Evolutionary conservation across 2,888 invertebrate genomes (phyloP).

Genomic region (Ochropacha duplaris): DNA sequence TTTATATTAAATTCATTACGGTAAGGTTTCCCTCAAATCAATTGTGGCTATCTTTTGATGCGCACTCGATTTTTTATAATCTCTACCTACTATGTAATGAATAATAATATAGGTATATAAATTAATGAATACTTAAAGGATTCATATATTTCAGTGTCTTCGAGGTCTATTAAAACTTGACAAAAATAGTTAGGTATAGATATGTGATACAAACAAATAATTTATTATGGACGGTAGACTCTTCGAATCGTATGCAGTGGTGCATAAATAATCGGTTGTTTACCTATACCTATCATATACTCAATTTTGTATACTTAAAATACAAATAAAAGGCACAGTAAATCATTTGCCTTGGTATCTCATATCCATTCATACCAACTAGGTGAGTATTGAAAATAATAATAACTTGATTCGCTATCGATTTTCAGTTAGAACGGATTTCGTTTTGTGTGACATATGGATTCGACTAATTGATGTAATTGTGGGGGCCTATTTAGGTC

Average conservation of each 20-base stretch:
- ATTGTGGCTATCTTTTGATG: neutral
- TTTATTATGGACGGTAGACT: neutral
- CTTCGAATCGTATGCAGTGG: neutral
- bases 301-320: too few relatives aligned
- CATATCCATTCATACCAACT: neutral
- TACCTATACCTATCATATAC: neutral
- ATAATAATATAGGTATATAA: too few relatives aligned
- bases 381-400: neutral
- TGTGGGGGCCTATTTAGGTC: constrained; percentile 20
- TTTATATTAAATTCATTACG: too few relatives aligned
- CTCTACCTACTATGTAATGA: too few relatives aligned
- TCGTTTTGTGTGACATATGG: constrained; percentile 11
- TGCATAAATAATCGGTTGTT: neutral
- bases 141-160: neutral
- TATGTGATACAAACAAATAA: too few relatives aligned
- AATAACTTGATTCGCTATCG: neutral
- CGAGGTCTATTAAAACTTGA: neutral
- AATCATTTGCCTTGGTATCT: too few relatives aligned
- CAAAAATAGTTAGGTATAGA: neutral
- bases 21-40: too few relatives aligned
- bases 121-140: too few relatives aligned
- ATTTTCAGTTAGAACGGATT: constrained; percentile 5
- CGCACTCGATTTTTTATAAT: too few relatives aligned
- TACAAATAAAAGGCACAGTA: too few relatives aligned
- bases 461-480: constrained; percentile 5